Conservation (phyloP, 2,888 invertebrate species). For the Neria commutata region DNA sequence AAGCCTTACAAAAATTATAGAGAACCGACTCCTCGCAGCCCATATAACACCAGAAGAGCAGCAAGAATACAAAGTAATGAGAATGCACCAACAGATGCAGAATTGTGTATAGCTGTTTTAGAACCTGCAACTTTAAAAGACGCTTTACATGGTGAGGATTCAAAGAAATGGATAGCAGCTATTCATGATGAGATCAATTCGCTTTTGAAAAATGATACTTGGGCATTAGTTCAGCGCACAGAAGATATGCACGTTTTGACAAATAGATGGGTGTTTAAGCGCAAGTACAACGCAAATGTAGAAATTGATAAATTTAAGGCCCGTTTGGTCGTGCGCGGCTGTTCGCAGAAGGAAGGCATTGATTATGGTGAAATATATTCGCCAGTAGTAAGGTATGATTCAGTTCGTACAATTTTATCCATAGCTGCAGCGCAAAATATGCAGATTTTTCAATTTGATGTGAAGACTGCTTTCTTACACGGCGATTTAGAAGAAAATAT, state of each 20-base stretch:
- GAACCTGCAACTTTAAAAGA: conserved; percentile 20
- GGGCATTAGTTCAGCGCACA: conserved; percentile 15
- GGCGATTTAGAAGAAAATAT: conserved; percentile 27
- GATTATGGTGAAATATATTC: conserved; percentile 35
- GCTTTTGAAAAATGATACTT: conserved; percentile 19
- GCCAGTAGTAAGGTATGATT: conserved; percentile 31
- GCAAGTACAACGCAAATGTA: conserved; percentile 6
- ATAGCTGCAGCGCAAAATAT: conserved; percentile 27
- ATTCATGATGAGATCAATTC: conserved; percentile 79
- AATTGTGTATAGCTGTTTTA: conserved; percentile 11
- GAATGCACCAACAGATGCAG: background rate
- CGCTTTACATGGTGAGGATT: conserved; percentile 17
- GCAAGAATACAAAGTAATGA: conserved; percentile 8
- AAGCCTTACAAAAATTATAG: conserved; percentile 16
- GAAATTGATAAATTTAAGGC: conserved; percentile 26
- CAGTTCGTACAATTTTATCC: conserved; percentile 26
- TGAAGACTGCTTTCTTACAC: conserved; percentile 34
- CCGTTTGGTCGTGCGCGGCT: conserved; percentile 27
- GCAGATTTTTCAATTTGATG: conserved; percentile 31
- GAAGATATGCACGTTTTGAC: conserved; percentile 8
- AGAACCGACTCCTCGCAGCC: conserved; percentile 14
- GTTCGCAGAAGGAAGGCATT: conserved; percentile 29
- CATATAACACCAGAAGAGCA: conserved; percentile 5
- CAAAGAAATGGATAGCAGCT: conserved; percentile 70
- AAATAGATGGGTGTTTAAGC: conserved; percentile 27